Evolutionary conservation across 2,888 invertebrate species (phyloP).

Genomic region (Drosophila histrio): DNA sequence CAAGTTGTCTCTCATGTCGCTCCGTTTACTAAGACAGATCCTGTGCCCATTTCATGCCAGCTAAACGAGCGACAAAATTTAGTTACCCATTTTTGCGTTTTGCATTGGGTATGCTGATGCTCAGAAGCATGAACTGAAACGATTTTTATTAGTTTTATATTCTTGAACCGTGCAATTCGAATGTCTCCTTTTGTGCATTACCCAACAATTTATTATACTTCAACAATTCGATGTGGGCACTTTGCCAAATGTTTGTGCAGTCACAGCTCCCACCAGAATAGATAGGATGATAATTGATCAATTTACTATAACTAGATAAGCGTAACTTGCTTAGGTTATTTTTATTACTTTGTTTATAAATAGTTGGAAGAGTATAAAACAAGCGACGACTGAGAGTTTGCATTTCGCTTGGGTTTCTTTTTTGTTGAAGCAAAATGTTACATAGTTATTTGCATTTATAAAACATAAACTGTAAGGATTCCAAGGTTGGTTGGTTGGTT

Average conservation of each 20-base stretch:
- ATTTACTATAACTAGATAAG: neutral
- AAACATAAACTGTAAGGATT: conserved; percentile 4
- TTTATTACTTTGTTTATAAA: neutral
- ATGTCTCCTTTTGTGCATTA: neutral
- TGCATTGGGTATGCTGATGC: neutral
- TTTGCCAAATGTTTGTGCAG: no score
- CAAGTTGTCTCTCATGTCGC: conserved; percentile 1
- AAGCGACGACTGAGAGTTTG: neutral
- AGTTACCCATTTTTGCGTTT: neutral
- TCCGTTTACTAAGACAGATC: neutral
- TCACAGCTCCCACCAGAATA: neutral
- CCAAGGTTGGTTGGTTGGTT: no score
- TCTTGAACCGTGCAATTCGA: neutral
- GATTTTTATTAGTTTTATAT: no score
- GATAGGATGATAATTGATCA: no score
- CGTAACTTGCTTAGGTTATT: no score
- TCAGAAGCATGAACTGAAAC: no score
- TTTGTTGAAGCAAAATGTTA: conserved; percentile 29
- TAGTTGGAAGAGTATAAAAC: neutral
- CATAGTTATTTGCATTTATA: conserved; percentile 49
- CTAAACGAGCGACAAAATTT: conserved; percentile 14
- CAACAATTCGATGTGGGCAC: no score
- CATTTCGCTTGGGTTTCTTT: conserved; percentile 1
- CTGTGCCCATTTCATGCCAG: conserved; percentile 37
- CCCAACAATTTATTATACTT: no score